Conservation (phyloP, 1,140 invertebrate genomes). For the Apis florea region DNA sequence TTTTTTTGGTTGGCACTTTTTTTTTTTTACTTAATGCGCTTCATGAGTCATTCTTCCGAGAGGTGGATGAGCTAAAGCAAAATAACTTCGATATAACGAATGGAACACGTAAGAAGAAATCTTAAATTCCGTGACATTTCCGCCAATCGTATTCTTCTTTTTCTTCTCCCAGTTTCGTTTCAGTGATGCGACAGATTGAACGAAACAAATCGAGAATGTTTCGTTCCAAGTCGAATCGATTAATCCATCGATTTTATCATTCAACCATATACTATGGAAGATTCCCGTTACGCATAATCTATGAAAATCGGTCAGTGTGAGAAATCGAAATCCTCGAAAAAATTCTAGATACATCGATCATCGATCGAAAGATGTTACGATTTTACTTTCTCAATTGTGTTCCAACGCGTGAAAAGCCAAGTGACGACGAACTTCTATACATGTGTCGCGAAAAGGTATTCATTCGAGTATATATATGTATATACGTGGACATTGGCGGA, state of each 20-base stretch:
- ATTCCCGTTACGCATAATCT: constrained; percentile 59
- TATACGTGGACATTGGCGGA: too few relatives aligned
- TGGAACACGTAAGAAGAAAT: background rate
- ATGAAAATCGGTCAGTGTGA: constrained; percentile 37
- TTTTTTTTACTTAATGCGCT: constrained; percentile 1
- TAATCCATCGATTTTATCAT: constrained; percentile 42
- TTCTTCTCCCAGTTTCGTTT: background rate
- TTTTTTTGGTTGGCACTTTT: background rate
- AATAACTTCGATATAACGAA: background rate
- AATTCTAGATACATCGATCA: background rate
- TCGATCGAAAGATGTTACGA: background rate
- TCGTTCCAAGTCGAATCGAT: constrained; percentile 30
- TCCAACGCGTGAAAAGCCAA: constrained; percentile 1
- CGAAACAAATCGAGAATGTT: background rate
- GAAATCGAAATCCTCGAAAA: constrained; percentile 8
- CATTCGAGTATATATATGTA: background rate
- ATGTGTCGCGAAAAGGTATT: background rate
- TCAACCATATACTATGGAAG: constrained; percentile 35
- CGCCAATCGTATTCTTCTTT: background rate
- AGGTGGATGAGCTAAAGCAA: background rate
- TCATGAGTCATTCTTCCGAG: constrained; percentile 15
- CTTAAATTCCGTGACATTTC: background rate
- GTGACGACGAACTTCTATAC: background rate
- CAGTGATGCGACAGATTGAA: background rate
- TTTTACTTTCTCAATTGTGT: constrained; percentile 3